phyloP scores from a whole-genome alignment of 2,113 vertebrate genomes.

The Alethe diademata region DNA sequence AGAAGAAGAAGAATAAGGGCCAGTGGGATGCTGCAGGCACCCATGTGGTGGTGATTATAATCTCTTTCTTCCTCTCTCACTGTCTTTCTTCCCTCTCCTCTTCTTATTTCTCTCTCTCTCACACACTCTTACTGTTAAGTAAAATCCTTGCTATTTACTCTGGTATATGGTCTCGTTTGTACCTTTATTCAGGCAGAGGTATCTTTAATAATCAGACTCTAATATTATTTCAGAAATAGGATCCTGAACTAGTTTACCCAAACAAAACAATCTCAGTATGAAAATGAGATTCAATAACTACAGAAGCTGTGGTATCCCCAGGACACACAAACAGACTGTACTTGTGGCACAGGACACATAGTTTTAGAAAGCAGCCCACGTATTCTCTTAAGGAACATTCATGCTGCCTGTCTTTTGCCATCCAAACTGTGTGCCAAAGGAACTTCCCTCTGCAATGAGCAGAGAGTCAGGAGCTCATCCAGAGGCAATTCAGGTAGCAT shows the following conservation, averaged over 20 bases:
- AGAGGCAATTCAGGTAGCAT: not conserved
- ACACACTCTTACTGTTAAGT: not conserved
- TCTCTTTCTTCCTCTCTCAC: not conserved
- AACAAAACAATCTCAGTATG: not conserved
- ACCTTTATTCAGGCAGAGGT: not conserved
- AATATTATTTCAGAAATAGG: not conserved
- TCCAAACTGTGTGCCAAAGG: not conserved
- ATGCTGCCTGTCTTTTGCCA: not conserved
- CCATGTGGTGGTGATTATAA: not conserved
- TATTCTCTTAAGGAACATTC: not conserved
- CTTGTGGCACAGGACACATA: not conserved
- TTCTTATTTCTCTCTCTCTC: not conserved
- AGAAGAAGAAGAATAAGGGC: not conserved
- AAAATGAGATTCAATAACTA: not conserved
- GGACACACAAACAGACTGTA: not conserved
- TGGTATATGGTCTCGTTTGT: rapidly evolving
- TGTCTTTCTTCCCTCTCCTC: not conserved
- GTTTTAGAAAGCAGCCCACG: not conserved
- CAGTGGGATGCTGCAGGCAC: rapidly evolving
- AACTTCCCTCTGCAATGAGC: not conserved
- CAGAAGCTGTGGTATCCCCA: not conserved
- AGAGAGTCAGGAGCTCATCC: not conserved
- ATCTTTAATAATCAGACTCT: not conserved
- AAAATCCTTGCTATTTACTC: not conserved
- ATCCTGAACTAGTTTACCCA: not conserved